These are phyloP conservation scores for Uria aalge DNA, from an alignment of 2,113 vertebrate species.

Conservation along the genomic window DNA sequence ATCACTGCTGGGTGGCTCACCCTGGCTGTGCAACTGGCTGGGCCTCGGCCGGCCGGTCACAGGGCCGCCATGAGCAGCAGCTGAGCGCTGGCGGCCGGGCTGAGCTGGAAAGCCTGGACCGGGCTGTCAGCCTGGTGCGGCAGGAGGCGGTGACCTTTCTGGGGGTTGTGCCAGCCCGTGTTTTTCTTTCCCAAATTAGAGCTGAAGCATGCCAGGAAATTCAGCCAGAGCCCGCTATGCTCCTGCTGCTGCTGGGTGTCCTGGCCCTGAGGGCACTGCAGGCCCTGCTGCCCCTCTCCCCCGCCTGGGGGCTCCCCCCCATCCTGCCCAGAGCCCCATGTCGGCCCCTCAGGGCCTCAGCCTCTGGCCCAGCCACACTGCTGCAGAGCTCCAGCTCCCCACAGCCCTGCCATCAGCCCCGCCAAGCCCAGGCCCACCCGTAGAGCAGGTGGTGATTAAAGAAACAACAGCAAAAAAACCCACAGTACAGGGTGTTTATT, in stretches of 20 bases:
- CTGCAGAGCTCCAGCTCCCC: not conserved
- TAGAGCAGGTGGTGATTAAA: not conserved
- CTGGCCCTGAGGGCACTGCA: not conserved
- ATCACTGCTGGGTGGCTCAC: rapidly evolving
- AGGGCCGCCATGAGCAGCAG: rapidly evolving
- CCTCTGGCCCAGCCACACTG: not conserved
- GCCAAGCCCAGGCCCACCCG: rapidly evolving
- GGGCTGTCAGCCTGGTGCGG: not conserved
- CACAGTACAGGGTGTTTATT: not conserved
- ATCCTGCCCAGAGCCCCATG: not conserved
- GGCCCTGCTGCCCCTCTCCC: too few species aligned
- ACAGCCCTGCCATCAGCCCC: not conserved
- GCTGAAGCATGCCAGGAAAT: not conserved
- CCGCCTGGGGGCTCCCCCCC: rapidly evolving
- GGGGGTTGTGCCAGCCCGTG: not conserved
- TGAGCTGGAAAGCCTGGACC: not conserved
- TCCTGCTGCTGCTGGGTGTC: not conserved
- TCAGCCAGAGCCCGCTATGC: not conserved
- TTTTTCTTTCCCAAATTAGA: conserved; percentile 24
- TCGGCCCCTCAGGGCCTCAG: rapidly evolving
- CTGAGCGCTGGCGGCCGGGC: rapidly evolving
- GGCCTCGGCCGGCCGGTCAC: rapidly evolving
- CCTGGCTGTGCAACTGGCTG: not conserved
- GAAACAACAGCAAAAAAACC: not conserved
- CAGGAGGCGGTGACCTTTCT: not conserved